These are phyloP conservation scores for Sycophila sp. DNA, from an alignment of 1,140 invertebrate genomes.

Conservation along the genomic window DNA sequence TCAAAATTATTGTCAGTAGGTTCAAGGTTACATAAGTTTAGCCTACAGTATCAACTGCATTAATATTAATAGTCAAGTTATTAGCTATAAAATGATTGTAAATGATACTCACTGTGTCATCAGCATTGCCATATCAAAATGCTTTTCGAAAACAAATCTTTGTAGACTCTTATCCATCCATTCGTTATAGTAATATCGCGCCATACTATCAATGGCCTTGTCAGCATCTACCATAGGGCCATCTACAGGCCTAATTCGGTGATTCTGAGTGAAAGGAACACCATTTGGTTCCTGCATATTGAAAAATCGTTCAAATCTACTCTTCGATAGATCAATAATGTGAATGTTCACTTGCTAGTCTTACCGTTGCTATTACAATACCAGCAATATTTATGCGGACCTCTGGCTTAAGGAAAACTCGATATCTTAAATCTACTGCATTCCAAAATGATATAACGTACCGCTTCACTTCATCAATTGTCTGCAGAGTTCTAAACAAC, in stretches of 20 bases:
- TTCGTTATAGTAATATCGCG: slow-evolving; percentile 49
- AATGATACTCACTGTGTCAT: slow-evolving; percentile 44
- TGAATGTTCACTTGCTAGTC: neutral
- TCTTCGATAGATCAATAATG: neutral
- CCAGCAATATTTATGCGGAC: slow-evolving; percentile 50
- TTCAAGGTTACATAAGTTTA: slow-evolving; percentile 19
- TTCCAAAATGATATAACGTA: slow-evolving; percentile 51
- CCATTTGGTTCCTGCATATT: slow-evolving; percentile 48
- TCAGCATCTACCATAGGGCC: slow-evolving; percentile 45
- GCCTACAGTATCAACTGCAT: neutral
- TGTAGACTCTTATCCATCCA: neutral
- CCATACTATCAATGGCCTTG: slow-evolving; percentile 44
- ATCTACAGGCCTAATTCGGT: neutral
- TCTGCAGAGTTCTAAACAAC: neutral
- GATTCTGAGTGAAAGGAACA: slow-evolving; percentile 46
- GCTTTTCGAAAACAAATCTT: slow-evolving; percentile 38
- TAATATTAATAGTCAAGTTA: neutral
- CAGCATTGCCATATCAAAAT: slow-evolving; percentile 44
- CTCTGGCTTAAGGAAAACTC: slow-evolving; percentile 42
- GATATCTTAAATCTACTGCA: slow-evolving; percentile 51
- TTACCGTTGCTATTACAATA: slow-evolving; percentile 48
- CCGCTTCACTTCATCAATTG: slow-evolving; percentile 35
- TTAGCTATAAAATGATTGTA: neutral
- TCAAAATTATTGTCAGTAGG: neutral
- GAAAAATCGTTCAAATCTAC: slow-evolving; percentile 3